Base-by-base conservation (phyloP, 2,888 invertebrate genomes). In the Agrotis ipsilon region DNA sequence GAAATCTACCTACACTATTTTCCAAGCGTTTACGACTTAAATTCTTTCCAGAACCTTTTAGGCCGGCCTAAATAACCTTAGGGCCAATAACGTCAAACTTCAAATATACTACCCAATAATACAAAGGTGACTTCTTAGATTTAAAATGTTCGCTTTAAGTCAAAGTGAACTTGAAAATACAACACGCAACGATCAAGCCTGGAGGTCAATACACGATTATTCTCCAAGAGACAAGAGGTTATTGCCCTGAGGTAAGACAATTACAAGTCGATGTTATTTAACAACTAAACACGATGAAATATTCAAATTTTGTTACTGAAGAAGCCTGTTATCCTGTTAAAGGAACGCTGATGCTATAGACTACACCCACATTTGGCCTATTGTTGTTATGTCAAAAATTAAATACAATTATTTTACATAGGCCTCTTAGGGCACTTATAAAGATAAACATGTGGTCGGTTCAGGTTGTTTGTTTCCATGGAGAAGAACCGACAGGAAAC, bases 241-340 rank as follows among this genome's bases (percentile, higher is more conserved):
- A 24, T 39, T 52, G 58, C n/a, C 66, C 67, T 13, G 24, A 51
- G 45, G 55, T 74, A 39, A 58, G 39, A 66, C 66, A 67, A 52
- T 73, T 52, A 52, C 39, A 66, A 39, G 18, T 52, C 27, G 16
- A 69, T 69, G 19, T 18, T 19, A 55, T 3, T 32, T n/a, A 55
- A 55, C 55, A 16, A 48, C 39, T 19, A 13, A 69, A 59, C 24
- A 54, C 32, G 21, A 18, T 16, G 52, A 61, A 68, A 62, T 39
- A 51, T 45, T 60, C 62, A 13, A 69, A 78, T 66, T 11, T 66
- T 63, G 59, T 52, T 55, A 32, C 32, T 11, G 16, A 24, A 52
- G 3, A 24, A 18, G 5, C 11, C 4, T 32, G 2, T 32, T n/a
- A 54, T 13, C 27, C 27, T 11, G 11, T 0, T 4, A 54, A n/a